phyloP scores from a whole-genome alignment of 1,140 invertebrate genomes.

The Halotydeus destructor region DNA sequence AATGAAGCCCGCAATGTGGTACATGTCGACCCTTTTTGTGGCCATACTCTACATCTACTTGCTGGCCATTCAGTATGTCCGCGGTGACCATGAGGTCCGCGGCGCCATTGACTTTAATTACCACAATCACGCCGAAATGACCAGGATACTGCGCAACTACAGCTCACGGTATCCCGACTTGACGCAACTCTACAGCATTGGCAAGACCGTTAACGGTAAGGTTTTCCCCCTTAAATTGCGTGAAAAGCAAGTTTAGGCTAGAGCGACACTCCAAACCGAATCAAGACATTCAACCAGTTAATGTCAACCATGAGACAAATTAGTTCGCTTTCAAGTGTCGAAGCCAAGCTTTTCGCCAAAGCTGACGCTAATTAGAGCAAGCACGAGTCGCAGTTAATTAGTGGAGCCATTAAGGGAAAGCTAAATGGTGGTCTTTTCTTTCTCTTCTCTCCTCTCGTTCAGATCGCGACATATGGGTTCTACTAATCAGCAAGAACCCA shows the following conservation, averaged over 20 bases:
- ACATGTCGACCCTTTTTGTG: constrained; percentile 5
- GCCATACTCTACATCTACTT: constrained; percentile 7
- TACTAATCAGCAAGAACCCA: constrained; percentile 70
- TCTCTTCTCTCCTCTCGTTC: constrained; percentile 10
- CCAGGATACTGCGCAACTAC: constrained; percentile 51
- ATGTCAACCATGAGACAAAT: too few species aligned
- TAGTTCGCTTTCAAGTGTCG: too few species aligned
- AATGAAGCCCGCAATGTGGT: constrained; percentile 1
- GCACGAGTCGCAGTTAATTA: too few species aligned
- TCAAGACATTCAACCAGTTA: too few species aligned
- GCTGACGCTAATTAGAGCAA: too few species aligned
- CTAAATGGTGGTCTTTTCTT: constrained; percentile 1
- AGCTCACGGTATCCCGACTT: constrained; percentile 57
- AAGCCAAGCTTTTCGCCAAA: too few species aligned
- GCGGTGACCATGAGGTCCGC: not conserved
- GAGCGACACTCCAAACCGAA: too few species aligned
- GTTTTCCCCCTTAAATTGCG: constrained; percentile 6
- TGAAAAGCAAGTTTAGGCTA: too few species aligned
- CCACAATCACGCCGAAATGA: constrained; percentile 70
- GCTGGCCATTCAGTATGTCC: constrained; percentile 6
- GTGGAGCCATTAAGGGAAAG: not conserved
- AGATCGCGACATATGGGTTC: constrained; percentile 80
- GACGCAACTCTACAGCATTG: constrained; percentile 71
- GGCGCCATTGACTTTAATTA: constrained; percentile 59
- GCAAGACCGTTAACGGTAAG: constrained; percentile 70